Evolutionary conservation across 2,797 vertebrate species (phyloP).

Genomic region (Bradypodion pumilum): DNA sequence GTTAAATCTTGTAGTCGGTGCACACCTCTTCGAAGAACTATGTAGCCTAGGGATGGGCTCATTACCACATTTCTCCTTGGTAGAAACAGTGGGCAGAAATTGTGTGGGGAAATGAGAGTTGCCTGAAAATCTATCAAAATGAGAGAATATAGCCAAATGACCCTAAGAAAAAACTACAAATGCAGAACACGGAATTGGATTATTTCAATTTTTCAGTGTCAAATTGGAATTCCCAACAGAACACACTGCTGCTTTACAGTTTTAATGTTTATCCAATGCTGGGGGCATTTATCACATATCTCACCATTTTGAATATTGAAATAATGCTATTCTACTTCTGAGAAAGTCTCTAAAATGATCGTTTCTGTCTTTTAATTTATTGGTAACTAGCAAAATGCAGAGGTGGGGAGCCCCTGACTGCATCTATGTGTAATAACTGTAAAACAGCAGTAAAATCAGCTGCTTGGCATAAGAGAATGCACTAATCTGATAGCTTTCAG

Average conservation of each 20-base stretch:
- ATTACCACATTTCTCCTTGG: neutral
- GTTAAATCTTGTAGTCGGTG: neutral
- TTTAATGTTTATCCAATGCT: neutral
- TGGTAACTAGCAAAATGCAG: constrained; percentile 50
- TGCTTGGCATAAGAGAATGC: constrained; percentile 48
- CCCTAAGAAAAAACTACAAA: neutral
- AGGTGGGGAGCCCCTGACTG: constrained; percentile 61
- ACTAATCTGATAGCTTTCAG: constrained; percentile 55
- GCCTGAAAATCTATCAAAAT: neutral
- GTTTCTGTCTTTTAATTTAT: constrained; percentile 58
- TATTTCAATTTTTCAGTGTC: neutral
- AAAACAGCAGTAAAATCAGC: constrained; percentile 62
- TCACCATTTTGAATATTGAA: constrained; percentile 20
- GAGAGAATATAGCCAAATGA: neutral
- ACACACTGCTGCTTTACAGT: neutral
- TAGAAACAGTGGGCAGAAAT: neutral
- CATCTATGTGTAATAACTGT: constrained; percentile 56
- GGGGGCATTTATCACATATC: neutral
- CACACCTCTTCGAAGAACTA: neutral
- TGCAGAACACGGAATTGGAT: neutral
- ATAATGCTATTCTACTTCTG: constrained; percentile 37
- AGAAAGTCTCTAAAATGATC: constrained; percentile 58
- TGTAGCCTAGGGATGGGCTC: neutral
- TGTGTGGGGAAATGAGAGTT: neutral
- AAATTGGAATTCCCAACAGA: neutral